These are phyloP conservation scores for Dolichotis patagonum DNA, from an alignment of 2,113 vertebrate species.

Conservation along the genomic window DNA sequence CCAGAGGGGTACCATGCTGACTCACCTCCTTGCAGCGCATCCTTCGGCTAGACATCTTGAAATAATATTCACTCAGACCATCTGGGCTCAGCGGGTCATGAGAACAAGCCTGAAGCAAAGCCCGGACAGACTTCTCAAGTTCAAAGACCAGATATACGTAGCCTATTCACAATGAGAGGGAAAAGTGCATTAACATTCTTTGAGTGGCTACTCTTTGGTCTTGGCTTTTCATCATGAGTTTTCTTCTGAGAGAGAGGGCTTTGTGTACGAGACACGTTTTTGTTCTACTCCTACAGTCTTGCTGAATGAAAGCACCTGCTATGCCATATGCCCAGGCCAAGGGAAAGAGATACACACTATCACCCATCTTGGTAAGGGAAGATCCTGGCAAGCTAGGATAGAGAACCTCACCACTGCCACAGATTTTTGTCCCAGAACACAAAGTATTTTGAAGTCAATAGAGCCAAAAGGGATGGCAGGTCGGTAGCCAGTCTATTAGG, in stretches of 20 bases:
- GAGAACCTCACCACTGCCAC: neutral
- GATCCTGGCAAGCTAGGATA: neutral
- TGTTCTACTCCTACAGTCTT: neutral
- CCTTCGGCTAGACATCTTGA: constrained; percentile 99
- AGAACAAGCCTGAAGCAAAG: constrained; percentile 96
- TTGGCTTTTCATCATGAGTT: neutral
- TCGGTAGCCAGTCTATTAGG: neutral
- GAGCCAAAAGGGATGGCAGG: neutral
- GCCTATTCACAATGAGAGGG: constrained; percentile 83
- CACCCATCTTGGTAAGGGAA: neutral
- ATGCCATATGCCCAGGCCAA: neutral
- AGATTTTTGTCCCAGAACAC: neutral
- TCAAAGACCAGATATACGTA: constrained; percentile 99
- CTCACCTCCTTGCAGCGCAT: constrained; percentile 99
- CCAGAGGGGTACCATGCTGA: neutral
- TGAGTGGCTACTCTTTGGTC: neutral
- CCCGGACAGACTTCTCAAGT: constrained; percentile 96
- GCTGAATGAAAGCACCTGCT: neutral
- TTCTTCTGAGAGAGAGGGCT: neutral
- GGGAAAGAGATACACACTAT: neutral
- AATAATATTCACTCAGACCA: constrained; percentile 96
- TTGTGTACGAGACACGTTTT: neutral
- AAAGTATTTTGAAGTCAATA: neutral
- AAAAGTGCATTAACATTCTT: neutral
- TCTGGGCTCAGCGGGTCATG: constrained; percentile 95